Conservation (phyloP, 2,797 vertebrate species). For the Forpus xanthops region DNA sequence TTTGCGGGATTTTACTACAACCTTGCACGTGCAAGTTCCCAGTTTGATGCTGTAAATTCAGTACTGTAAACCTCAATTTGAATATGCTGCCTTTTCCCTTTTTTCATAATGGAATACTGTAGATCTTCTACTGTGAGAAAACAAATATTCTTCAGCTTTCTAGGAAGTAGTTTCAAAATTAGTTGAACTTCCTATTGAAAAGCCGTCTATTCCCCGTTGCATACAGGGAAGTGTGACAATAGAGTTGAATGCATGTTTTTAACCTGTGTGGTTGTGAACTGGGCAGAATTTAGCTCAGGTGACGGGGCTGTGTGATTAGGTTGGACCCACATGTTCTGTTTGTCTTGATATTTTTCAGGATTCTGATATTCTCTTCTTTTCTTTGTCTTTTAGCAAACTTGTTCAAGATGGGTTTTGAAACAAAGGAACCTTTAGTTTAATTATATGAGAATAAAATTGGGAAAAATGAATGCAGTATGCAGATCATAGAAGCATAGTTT, state of each 20-base stretch:
- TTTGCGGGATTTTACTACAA: neutral
- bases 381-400: too few species aligned
- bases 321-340: neutral
- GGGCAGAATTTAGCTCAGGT: neutral
- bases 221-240: fast-evolving
- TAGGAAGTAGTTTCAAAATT: neutral
- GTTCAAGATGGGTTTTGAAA: neutral
- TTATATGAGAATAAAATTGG: neutral
- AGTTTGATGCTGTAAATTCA: neutral
- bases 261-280: neutral
- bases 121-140: neutral
- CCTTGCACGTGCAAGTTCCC: neutral
- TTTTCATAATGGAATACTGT: neutral
- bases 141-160: neutral
- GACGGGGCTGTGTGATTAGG: fast-evolving
- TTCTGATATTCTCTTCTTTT: neutral
- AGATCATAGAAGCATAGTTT: neutral
- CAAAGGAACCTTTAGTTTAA: neutral
- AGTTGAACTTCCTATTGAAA: fast-evolving
- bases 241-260: neutral
- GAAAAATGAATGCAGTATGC: neutral
- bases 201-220: fast-evolving
- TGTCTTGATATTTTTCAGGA: neutral
- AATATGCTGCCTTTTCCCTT: neutral
- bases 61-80: neutral